Evolutionary conservation across 37 sponge, comb jelly and placozoan genomes (phyloP).

Genomic region (Spongilla lacustris): DNA sequence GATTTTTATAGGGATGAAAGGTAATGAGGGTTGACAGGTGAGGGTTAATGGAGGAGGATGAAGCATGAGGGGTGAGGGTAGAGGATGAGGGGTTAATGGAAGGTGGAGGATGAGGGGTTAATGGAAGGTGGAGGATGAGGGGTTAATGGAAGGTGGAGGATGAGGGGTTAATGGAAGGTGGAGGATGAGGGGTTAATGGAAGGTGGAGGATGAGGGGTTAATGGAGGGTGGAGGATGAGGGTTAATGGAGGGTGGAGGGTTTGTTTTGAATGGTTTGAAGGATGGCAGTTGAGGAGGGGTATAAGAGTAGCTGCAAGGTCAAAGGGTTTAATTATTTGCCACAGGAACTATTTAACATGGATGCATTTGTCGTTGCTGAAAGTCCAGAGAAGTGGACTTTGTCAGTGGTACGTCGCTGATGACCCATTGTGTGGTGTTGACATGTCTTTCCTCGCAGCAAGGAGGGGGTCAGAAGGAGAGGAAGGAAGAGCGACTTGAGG

Average conservation of each 20-base stretch:
- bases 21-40: background rate
- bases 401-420: conserved; percentile 40
- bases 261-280: too few species aligned
- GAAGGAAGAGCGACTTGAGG: conserved; percentile 78
- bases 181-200: background rate
- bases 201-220: background rate
- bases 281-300: too few species aligned
- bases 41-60: background rate
- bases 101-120: background rate
- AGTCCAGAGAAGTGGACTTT: conserved; percentile 82
- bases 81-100: background rate
- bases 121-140: background rate
- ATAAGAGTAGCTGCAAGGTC: too few species aligned
- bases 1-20: background rate
- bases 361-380: conserved; percentile 78
- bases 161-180: background rate
- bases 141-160: background rate
- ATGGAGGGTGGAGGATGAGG: background rate
- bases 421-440: background rate
- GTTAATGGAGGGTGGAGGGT: background rate
- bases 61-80: background rate
- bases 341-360: conserved; percentile 56
- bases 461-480: conserved; percentile 6
- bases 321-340: background rate
- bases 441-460: background rate